Conservation (phyloP, 1,140 invertebrate genomes). For the Diachasmimorpha longicaudata region DNA sequence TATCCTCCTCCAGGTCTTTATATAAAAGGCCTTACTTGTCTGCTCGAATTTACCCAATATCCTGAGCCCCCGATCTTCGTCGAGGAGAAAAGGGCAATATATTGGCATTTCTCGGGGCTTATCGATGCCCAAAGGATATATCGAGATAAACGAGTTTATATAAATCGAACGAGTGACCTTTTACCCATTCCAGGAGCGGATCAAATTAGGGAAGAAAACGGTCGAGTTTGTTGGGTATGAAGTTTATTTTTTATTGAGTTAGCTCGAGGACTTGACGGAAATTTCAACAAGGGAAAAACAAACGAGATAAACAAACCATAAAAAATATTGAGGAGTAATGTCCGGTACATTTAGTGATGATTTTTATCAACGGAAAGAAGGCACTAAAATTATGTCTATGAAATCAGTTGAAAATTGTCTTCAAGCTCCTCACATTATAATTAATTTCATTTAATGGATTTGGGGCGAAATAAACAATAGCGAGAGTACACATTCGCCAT, state of each 20-base stretch:
- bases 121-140: not conserved
- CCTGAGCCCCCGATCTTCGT: not conserved
- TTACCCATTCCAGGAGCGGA: not conserved
- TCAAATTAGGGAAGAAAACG: not conserved
- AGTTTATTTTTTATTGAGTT: not conserved
- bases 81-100: not conserved
- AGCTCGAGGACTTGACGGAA: not conserved
- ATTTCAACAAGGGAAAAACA: too few relatives aligned
- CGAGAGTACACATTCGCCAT: too few relatives aligned
- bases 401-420: too few relatives aligned
- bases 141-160: not conserved
- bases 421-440: too few relatives aligned
- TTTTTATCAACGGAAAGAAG: too few relatives aligned
- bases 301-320: too few relatives aligned
- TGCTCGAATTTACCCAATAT: not conserved
- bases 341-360: too few relatives aligned
- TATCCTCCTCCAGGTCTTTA: not conserved
- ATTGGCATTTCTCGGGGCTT: not conserved
- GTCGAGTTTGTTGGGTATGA: not conserved
- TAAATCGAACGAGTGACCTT: not conserved
- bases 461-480: too few relatives aligned
- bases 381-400: too few relatives aligned
- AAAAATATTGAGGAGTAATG: too few relatives aligned
- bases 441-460: too few relatives aligned
- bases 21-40: conserved; percentile 10